Base-by-base conservation (phyloP, 2,797 vertebrate genomes). In the Enteromius unitaeniatus region DNA sequence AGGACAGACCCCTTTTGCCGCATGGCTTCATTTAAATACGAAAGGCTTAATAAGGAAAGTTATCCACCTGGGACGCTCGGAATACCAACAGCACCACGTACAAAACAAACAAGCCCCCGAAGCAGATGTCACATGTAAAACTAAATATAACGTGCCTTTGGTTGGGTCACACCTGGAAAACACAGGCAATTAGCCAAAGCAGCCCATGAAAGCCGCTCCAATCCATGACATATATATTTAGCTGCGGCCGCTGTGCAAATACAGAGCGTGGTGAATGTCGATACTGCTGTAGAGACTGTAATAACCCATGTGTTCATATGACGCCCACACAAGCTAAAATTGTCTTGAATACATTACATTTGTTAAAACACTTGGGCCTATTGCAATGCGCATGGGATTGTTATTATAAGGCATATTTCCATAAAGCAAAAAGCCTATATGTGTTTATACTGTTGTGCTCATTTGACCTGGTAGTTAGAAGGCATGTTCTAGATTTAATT, bases 101-200 rank as follows among this genome's bases (percentile, higher is more conserved):
- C 62, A 92, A 91, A 92, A 87, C 86, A 92, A 93, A 92, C 92
- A 94, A 89, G 85, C 87, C 75, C 53, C 85, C 86, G 78, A 85
- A 89, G 89, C 91, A 92, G 89, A 91, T 87, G 89, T 86, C 90
- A 84, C 92, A 90, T 93, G 93, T 91, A 90, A 92, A 92, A 91
- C 89, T 92, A 93, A 93, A 91, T 91, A 91, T 90, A 90, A 91
- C 90, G 78, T 92, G 88, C 87, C 85, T 85, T 89, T 87, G 91
- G 92, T 91, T 92, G 91, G 89, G 89, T 89, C 88, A 92, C 92
- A 93, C 91, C 92, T 92, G 91, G 84, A 86, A 86, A 82, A 87
- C 82, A 76, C 84, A 74, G 83, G 76, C 82, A 78, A 86, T 86
- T 89, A 88, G 86, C 79, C 87, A 89, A 88, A 88, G 75, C 72